A percentile compares a stretch with the other conserved stretches of the same genome.
These are phyloP conservation scores for Leptonema lineaticorne DNA, from an alignment of 1,140 invertebrate genomes.

Conservation along the genomic window DNA sequence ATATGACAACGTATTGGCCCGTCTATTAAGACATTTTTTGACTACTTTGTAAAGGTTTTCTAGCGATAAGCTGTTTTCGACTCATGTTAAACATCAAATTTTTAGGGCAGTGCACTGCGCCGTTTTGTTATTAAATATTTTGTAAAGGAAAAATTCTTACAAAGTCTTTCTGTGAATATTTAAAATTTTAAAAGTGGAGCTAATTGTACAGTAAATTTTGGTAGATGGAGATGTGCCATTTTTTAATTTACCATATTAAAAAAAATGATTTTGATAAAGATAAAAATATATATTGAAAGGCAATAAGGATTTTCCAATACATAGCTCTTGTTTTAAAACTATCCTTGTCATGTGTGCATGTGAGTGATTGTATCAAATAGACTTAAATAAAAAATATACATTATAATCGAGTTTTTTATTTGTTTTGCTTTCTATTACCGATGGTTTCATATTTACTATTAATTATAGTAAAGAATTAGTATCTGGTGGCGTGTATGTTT, in stretches of 20 bases:
- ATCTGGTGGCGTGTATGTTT: too few relatives aligned
- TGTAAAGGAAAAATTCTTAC: conserved; percentile 15
- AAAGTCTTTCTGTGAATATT: conserved; percentile 15
- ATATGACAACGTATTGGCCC: not conserved
- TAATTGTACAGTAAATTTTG: conserved; percentile 21
- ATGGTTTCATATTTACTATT: not conserved
- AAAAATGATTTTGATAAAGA: conserved; percentile 6
- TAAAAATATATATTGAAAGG: conserved; percentile 21
- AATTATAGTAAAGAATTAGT: too few relatives aligned
- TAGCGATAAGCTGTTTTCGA: conserved; percentile 22
- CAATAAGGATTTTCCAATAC: conserved; percentile 27
- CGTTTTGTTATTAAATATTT: conserved; percentile 32
- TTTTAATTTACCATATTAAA: conserved; percentile 12
- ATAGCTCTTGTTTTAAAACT: conserved; percentile 36
- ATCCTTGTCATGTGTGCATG: conserved; percentile 43
- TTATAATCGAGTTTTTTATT: conserved; percentile 17
- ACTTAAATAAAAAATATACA: conserved; percentile 41
- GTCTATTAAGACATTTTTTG: conserved; percentile 9
- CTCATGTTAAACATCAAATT: conserved; percentile 18
- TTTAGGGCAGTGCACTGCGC: conserved; percentile 33
- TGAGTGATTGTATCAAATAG: conserved; percentile 42
- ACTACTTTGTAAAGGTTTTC: conserved; percentile 12
- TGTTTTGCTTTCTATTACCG: not conserved
- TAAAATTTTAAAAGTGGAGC: not conserved
- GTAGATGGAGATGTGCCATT: conserved; percentile 26